Base-by-base conservation (phyloP, 2,888 invertebrate genomes). In the Melanostoma mellinum region DNA sequence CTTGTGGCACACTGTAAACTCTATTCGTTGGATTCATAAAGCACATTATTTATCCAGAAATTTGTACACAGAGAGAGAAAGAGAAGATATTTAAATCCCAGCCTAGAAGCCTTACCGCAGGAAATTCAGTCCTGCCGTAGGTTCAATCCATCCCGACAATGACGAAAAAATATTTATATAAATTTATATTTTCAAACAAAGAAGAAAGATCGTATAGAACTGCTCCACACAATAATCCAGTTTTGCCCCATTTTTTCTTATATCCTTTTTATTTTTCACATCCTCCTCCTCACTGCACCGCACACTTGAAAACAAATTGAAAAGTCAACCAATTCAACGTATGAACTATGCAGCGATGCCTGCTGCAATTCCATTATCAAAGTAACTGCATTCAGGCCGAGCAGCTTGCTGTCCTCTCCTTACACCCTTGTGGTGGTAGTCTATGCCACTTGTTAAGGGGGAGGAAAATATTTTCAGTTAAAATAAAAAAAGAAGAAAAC, bases 241-340 rank as follows among this genome's bases (percentile, higher is more conserved):
- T 67, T 74, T 50, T 32, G 63, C 35, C 63, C 69, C 67, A 61
- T 75, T 68, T 71, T 71, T 60, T 46, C 52, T 55, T 53, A 33
- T 61, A 44, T 63, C n/a, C 10, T 20, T 78, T 50, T 75, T 65
- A 6, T 33, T 61, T 56, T 63, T 76, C 73, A 72, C 44, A 44
- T 67, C 44, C 42, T 65, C 44, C 44, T 56, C 6, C 42, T 72
- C 63, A 63, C 33, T 38, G 58, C 58, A 55, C 46, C 53, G 72
- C 58, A 73, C 82, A 82, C 69, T 82, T 82, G 63, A 82, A 73
- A 82, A 84, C 84, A 84, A 84, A 84, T 84, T 84, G 84, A 84
- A 84, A 84, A 84, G 84, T 84, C 84, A 79, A 75, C 78, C 84
- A 84, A 84, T 84, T 84, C 78, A 74, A 74, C 78, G 74, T 71